These are phyloP conservation scores for Lepetodrilus schrolli DNA, from an alignment of 2,888 invertebrate genomes.

Conservation along the genomic window DNA sequence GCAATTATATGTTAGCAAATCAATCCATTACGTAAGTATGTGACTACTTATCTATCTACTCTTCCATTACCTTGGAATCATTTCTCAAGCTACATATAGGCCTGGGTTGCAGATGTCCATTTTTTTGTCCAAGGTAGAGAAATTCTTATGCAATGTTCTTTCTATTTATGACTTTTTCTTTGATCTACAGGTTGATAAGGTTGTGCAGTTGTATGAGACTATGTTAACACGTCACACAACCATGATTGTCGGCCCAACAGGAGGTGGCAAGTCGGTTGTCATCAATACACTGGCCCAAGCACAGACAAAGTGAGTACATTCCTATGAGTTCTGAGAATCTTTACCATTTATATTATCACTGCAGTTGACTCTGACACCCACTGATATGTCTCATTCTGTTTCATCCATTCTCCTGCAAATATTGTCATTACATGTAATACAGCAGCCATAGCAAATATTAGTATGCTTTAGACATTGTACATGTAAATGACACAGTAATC, in stretches of 20 bases:
- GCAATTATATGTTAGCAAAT: too few species aligned
- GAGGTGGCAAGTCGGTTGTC: constrained; percentile 92
- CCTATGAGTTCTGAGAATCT: not conserved
- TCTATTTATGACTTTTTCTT: too few species aligned
- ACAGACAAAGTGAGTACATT: constrained; percentile 78
- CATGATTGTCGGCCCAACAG: constrained; percentile 94
- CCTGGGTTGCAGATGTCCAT: too few species aligned
- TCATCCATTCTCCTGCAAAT: too few species aligned
- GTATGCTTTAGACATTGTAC: too few species aligned
- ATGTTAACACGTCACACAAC: constrained; percentile 95
- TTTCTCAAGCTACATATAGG: too few species aligned
- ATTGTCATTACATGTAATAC: too few species aligned
- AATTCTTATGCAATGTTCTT: too few species aligned
- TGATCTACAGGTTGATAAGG: constrained; percentile 87
- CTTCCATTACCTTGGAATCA: not conserved
- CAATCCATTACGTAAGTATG: too few species aligned
- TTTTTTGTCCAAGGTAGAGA: too few species aligned
- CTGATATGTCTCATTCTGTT: too few species aligned
- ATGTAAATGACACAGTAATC: not conserved
- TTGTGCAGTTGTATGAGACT: constrained; percentile 92
- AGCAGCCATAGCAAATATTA: too few species aligned
- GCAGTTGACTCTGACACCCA: not conserved
- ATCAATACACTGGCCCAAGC: constrained; percentile 86
- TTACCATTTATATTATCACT: not conserved
- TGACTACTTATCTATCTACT: not conserved